phyloP scores from a whole-genome alignment of 2,888 invertebrate species.

The Euproctis similis region DNA sequence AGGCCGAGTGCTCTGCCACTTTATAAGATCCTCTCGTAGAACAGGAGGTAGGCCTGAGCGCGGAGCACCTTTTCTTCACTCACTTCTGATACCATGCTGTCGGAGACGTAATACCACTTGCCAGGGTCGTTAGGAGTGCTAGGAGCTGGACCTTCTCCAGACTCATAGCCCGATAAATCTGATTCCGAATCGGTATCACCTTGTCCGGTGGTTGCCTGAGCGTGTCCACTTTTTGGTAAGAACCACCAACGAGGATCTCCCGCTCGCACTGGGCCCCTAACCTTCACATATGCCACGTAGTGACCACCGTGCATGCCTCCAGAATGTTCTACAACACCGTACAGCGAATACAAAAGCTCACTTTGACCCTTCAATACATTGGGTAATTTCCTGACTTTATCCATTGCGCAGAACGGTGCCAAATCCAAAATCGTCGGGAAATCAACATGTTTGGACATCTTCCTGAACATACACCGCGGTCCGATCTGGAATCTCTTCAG shows the following conservation, averaged over 20 bases:
- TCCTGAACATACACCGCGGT: conserved; percentile 82
- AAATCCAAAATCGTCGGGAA: conserved; percentile 91
- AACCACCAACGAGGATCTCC: conserved; percentile 85
- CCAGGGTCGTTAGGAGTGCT: conserved; percentile 75
- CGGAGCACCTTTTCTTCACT: conserved; percentile 86
- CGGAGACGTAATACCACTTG: conserved; percentile 96
- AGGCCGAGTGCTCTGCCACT: conserved; percentile 29
- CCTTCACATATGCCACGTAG: conserved; percentile 97
- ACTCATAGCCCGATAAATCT: conserved; percentile 73
- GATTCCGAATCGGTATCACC: conserved; percentile 69
- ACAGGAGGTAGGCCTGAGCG: conserved; percentile 95
- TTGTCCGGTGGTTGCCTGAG: conserved; percentile 59
- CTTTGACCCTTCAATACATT: conserved; percentile 78
- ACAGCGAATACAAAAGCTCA: conserved; percentile 89
- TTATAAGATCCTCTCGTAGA: conserved; percentile 95
- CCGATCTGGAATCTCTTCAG: conserved; percentile 95
- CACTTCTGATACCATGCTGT: conserved; percentile 89
- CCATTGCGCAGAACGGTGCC: conserved; percentile 90
- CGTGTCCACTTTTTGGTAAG: conserved; percentile 78
- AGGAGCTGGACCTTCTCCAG: conserved; percentile 59
- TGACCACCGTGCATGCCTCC: conserved; percentile 90
- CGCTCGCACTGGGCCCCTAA: conserved; percentile 77
- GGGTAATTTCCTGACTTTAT: conserved; percentile 77
- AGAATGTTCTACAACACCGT: conserved; percentile 96
- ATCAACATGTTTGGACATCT: conserved; percentile 89